These are phyloP conservation scores for Gisinianus flammeolus DNA, from an alignment of 2,888 invertebrate genomes.

Conservation along the genomic window DNA sequence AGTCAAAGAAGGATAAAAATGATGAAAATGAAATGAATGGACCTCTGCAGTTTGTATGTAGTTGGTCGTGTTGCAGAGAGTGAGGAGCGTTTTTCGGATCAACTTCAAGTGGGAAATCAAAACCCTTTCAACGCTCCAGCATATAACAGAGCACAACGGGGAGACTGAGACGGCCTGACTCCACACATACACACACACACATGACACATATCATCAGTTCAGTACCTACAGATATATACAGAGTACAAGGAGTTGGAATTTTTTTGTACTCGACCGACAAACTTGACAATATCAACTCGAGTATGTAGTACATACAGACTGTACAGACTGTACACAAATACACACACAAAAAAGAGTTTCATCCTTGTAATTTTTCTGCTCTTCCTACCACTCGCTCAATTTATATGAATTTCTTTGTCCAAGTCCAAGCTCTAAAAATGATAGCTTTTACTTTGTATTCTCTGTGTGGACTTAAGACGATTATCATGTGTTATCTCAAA, in stretches of 20 bases:
- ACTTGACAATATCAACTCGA: not conserved
- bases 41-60: not conserved
- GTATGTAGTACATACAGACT: too few relatives aligned
- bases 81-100: not conserved
- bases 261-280: not conserved
- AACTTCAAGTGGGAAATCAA: constrained; percentile 8
- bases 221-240: too few relatives aligned
- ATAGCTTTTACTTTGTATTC: not conserved
- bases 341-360: not conserved
- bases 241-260: too few relatives aligned
- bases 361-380: not conserved
- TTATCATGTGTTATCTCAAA: not conserved
- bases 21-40: not conserved
- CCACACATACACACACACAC: not conserved
- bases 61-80: not conserved
- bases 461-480: not conserved
- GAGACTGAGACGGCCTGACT: not conserved
- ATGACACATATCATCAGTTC: too few relatives aligned
- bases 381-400: too few relatives aligned
- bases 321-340: not conserved
- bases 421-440: not conserved
- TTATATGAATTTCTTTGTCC: not conserved
- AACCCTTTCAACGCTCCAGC: constrained; percentile 7
- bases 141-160: too few relatives aligned
- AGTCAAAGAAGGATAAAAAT: not conserved